These are phyloP conservation scores for Tubulanus polymorphus DNA, from an alignment of 2,888 invertebrate genomes.

Conservation along the genomic window DNA sequence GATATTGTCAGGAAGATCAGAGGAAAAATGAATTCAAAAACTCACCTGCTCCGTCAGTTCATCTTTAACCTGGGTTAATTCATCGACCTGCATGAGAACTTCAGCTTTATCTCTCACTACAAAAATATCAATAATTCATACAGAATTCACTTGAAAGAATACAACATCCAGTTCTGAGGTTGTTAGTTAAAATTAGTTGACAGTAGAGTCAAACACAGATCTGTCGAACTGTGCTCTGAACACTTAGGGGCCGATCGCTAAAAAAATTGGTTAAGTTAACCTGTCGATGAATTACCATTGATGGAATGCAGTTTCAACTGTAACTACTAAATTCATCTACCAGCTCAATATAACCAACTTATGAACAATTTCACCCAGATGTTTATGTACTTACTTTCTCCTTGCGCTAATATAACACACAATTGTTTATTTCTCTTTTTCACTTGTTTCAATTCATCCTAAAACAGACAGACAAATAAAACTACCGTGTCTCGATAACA, in stretches of 20 bases:
- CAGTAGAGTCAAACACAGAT: too few species aligned
- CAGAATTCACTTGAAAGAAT: conserved; percentile 10
- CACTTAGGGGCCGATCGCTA: too few species aligned
- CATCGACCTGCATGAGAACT: conserved; percentile 69
- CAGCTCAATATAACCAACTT: too few species aligned
- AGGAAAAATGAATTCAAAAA: neutral
- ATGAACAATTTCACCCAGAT: too few species aligned
- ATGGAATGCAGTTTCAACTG: too few species aligned
- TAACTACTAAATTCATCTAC: too few species aligned
- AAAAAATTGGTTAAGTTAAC: too few species aligned
- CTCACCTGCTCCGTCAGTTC: conserved; percentile 63
- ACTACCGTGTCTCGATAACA: neutral
- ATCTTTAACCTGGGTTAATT: conserved; percentile 65
- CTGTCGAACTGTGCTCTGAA: too few species aligned
- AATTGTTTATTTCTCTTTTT: conserved; percentile 69
- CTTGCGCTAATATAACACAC: conserved; percentile 67
- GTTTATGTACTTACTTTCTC: conserved; percentile 64
- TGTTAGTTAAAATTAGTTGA: too few species aligned
- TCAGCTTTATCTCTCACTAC: conserved; percentile 77
- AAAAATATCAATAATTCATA: conserved; percentile 14
- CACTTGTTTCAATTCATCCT: conserved; percentile 64
- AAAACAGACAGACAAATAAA: conserved; percentile 41
- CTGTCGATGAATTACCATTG: too few species aligned
- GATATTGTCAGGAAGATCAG: too few species aligned
- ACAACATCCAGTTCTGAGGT: too few species aligned